Conservation (phyloP, 2,888 invertebrate species). For the Hemaris fuciformis region DNA sequence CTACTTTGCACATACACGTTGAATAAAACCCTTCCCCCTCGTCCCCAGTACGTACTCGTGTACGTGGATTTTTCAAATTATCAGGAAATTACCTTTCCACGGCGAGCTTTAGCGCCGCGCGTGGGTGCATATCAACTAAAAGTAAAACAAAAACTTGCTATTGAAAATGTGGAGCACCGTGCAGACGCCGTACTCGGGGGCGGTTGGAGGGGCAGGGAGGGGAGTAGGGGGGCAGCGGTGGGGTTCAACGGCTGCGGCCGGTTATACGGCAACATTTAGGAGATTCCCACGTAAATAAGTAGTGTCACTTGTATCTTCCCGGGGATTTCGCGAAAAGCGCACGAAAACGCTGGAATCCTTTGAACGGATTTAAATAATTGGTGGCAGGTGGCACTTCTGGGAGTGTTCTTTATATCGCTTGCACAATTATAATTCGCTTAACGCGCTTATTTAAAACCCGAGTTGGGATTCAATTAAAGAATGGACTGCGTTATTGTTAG, state of each 20-base stretch:
- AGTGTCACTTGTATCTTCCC: conserved; percentile 1
- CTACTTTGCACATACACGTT: neutral
- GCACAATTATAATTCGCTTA: conserved; percentile 7
- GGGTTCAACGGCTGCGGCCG: neutral
- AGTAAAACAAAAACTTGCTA: conserved; percentile 15
- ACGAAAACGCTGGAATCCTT: conserved; percentile 1
- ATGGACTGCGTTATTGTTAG: neutral
- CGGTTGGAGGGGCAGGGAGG: neutral
- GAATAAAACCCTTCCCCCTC: neutral
- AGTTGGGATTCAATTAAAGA: neutral
- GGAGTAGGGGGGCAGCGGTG: neutral
- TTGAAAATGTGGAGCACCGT: conserved; percentile 15
- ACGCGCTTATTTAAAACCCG: neutral
- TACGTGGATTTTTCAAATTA: conserved; percentile 9
- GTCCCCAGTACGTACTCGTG: too few relatives aligned
- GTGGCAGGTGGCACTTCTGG: conserved; percentile 6
- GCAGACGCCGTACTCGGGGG: neutral
- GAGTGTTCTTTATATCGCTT: conserved; percentile 2
- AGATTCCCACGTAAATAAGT: conserved; percentile 10
- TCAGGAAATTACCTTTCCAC: conserved; percentile 7
- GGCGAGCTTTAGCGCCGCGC: neutral
- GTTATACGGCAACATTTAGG: conserved; percentile 9
- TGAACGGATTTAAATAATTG: conserved; percentile 10
- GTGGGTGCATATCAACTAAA: conserved; percentile 12
- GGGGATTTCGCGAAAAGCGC: conserved; percentile 7